Conservation (phyloP, 2,888 invertebrate species). For the Macrophya annulata region DNA sequence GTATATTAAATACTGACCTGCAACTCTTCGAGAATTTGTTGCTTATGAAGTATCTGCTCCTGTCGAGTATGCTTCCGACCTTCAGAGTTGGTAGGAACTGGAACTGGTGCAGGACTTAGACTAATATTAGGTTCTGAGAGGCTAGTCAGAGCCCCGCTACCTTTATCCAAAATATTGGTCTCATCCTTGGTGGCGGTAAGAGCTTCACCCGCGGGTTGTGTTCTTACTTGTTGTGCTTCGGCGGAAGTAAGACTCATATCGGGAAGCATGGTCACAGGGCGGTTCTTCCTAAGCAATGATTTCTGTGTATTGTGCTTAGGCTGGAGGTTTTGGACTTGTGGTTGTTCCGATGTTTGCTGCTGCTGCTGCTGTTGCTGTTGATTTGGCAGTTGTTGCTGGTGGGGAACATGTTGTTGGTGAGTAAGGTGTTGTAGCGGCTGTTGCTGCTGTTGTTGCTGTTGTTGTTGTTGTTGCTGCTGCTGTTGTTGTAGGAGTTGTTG, state of each 20-base stretch:
- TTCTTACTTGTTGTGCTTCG: constrained; percentile 82
- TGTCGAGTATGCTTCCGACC: constrained; percentile 77
- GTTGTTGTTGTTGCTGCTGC: constrained; percentile 61
- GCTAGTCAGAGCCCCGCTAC: constrained; percentile 75
- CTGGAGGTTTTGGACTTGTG: constrained; percentile 73
- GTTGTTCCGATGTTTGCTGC: constrained; percentile 71
- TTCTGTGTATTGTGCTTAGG: constrained; percentile 79
- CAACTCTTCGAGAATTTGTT: constrained; percentile 86
- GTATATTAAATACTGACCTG: constrained; percentile 67
- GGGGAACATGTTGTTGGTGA: constrained; percentile 79
- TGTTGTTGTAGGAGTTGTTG: constrained; percentile 58
- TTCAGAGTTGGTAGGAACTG: constrained; percentile 67
- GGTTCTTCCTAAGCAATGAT: constrained; percentile 81
- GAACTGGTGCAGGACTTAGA: constrained; percentile 69
- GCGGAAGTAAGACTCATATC: constrained; percentile 82
- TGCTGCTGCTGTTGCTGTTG: constrained; percentile 73
- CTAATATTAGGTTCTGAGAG: constrained; percentile 75
- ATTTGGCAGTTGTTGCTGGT: constrained; percentile 68
- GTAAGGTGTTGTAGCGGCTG: constrained; percentile 61
- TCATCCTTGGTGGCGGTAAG: constrained; percentile 80
- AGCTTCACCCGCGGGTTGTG: constrained; percentile 76
- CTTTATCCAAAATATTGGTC: constrained; percentile 79
- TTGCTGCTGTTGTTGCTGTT: constrained; percentile 68
- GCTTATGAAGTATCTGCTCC: constrained; percentile 85
- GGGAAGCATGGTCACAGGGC: constrained; percentile 80